Evolutionary conservation across 1,140 invertebrate genomes (phyloP).

Genomic region (Drosophila pruinosa): DNA sequence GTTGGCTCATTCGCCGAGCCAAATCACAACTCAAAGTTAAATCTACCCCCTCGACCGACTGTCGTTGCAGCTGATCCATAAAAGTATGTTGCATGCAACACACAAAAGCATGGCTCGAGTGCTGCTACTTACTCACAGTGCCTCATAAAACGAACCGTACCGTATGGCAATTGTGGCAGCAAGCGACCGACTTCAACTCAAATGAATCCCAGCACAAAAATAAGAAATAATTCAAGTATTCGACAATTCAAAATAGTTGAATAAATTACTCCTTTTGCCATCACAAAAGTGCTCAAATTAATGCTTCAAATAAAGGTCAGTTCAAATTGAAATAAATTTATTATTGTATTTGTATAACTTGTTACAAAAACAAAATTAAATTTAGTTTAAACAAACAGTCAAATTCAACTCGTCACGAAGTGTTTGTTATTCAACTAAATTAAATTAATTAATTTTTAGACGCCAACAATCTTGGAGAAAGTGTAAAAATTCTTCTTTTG

Average conservation of each 20-base stretch:
- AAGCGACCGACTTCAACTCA: not conserved
- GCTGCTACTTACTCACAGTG: slow-evolving; percentile 53
- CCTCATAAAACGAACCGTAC: slow-evolving; percentile 42
- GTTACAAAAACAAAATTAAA: too few relatives aligned
- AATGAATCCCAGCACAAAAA: not conserved
- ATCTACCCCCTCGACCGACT: slow-evolving; percentile 23
- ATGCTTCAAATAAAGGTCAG: not conserved
- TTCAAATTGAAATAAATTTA: not conserved
- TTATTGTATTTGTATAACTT: too few relatives aligned
- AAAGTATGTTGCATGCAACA: slow-evolving; percentile 71
- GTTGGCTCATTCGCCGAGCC: slow-evolving; percentile 47
- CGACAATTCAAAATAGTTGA: not conserved
- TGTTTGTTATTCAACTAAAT: too few relatives aligned
- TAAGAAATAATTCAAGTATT: not conserved
- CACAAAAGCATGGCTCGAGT: slow-evolving; percentile 56
- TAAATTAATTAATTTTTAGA: too few relatives aligned
- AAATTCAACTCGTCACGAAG: too few relatives aligned
- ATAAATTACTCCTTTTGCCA: not conserved
- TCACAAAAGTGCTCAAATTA: not conserved
- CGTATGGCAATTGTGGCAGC: slow-evolving; percentile 46
- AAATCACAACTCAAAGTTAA: slow-evolving; percentile 66
- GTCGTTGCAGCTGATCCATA: slow-evolving; percentile 77
- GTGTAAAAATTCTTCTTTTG: too few relatives aligned
- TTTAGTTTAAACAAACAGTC: too few relatives aligned
- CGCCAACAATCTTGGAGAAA: too few relatives aligned